These are phyloP conservation scores for Myotis yumanensis DNA, from an alignment of 2,113 vertebrate species.

Conservation along the genomic window DNA sequence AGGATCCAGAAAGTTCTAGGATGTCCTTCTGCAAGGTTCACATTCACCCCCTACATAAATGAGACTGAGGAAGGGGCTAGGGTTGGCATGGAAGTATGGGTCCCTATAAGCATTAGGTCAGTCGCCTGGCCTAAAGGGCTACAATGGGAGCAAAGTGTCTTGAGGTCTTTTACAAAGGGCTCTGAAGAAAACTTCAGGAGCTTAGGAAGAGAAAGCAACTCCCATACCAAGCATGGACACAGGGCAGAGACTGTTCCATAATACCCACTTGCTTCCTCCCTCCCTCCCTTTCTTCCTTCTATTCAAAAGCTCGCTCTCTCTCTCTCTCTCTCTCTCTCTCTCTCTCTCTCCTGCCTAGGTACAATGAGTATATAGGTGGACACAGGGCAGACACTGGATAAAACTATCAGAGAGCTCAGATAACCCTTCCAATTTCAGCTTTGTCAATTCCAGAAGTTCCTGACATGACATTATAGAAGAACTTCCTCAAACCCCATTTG, in stretches of 20 bases:
- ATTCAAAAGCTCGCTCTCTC: background rate
- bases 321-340: background rate
- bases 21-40: background rate
- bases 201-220: background rate
- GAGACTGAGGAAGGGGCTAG: background rate
- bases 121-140: background rate
- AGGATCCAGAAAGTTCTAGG: background rate
- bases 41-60: background rate
- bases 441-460: background rate
- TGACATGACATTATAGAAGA: background rate
- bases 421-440: background rate
- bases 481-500: background rate
- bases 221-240: background rate
- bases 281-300: background rate
- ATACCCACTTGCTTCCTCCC: background rate
- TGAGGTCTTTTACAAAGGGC: background rate
- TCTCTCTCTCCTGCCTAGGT: background rate
- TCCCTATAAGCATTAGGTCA: background rate
- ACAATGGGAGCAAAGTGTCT: background rate
- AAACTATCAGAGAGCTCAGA: background rate
- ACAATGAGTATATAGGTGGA: background rate
- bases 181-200: background rate
- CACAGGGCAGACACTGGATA: background rate
- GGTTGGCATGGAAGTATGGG: background rate
- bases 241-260: background rate